Percentiles rank a stretch among this genome's conserved stretches.
phyloP scores from a whole-genome alignment of 2,797 vertebrate species.

The Hybognathus amarus region DNA sequence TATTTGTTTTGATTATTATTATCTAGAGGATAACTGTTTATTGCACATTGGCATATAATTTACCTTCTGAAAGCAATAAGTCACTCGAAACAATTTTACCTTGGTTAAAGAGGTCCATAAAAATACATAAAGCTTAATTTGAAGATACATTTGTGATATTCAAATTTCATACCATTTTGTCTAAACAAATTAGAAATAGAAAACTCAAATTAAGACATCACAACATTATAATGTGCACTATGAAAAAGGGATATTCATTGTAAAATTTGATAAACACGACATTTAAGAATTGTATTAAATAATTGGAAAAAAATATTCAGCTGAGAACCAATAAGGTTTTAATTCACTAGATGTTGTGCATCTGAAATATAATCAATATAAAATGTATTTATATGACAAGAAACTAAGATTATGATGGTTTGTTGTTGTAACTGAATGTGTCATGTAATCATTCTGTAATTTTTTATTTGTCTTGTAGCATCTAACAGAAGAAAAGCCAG shows the following conservation, averaged over 20 bases:
- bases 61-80: not conserved
- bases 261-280: not conserved
- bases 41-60: not conserved
- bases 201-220: not conserved
- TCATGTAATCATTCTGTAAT: conserved; percentile 38
- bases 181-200: not conserved
- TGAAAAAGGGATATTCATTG: not conserved
- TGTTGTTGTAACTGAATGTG: conserved; percentile 15
- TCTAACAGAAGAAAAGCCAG: conserved; percentile 88
- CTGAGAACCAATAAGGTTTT: not conserved
- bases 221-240: not conserved
- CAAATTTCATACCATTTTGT: not conserved
- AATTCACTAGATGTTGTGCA: not conserved
- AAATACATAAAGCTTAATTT: not conserved
- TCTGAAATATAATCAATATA: not conserved
- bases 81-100: not conserved
- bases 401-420: not conserved
- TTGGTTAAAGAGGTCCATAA: not conserved
- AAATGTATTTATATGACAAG: not conserved
- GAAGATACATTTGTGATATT: not conserved
- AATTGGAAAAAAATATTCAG: not conserved
- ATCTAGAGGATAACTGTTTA: not conserved
- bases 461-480: conserved; percentile 79
- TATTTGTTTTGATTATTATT: not conserved
- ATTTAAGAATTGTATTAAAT: not conserved